A percentile compares a stretch with the other conserved stretches of the same genome.
Conservation (phyloP, 2,113 vertebrate genomes). For the Phylloscopus trochilus region DNA sequence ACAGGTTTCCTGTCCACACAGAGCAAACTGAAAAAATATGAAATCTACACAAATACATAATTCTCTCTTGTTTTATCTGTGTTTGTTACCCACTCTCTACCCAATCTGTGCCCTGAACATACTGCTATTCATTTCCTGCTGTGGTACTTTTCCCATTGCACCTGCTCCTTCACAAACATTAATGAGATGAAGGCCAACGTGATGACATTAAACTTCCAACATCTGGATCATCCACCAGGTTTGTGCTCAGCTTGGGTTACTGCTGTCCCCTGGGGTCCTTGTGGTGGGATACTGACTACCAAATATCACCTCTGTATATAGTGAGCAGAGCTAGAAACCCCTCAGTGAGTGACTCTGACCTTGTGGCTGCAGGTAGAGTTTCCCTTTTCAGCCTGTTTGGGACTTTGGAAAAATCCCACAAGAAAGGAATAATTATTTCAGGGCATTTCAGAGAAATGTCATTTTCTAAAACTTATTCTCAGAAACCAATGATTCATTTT, state of each 20-base stretch:
- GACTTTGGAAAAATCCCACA: not conserved
- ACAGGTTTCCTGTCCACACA: not conserved
- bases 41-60: not conserved
- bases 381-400: not conserved
- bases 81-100: not conserved
- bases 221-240: not conserved
- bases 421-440: not conserved
- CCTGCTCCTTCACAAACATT: not conserved
- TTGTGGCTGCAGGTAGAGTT: not conserved
- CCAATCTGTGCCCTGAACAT: not conserved
- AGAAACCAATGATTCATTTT: constrained; percentile 7
- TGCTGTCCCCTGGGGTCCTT: not conserved
- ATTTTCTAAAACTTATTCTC: constrained; percentile 6
- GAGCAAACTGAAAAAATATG: not conserved
- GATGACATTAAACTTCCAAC: not conserved
- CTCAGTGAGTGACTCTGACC: not conserved
- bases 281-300: not conserved
- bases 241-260: not conserved
- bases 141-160: not conserved
- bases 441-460: not conserved
- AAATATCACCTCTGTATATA: not conserved
- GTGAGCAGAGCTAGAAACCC: not conserved
- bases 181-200: not conserved
- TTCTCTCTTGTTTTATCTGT: not conserved
- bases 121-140: not conserved